A percentile compares a stretch with the other conserved stretches of the same genome.
Conservation (phyloP, 2,888 invertebrate genomes). For the Watsonalla cultraria region DNA sequence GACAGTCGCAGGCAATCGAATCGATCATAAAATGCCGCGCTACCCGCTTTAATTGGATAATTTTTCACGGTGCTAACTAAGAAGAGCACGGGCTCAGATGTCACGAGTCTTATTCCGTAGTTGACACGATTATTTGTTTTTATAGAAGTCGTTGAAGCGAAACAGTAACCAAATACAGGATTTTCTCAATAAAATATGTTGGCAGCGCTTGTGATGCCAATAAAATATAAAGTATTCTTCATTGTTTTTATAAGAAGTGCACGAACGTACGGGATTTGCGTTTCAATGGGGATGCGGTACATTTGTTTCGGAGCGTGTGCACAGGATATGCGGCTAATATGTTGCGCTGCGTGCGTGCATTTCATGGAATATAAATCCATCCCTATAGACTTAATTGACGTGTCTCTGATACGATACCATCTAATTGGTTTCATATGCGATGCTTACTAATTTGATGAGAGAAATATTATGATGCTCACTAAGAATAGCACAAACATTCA, state of each 20-base stretch:
- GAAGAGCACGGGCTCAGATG: slow-evolving; percentile 47
- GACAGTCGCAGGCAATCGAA: slow-evolving; percentile 58
- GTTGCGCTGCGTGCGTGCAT: slow-evolving; percentile 45
- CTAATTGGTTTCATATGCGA: slow-evolving; percentile 32
- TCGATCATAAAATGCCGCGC: slow-evolving; percentile 58
- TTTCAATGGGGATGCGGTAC: slow-evolving; percentile 58
- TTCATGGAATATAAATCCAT: slow-evolving; percentile 58
- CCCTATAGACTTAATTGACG: slow-evolving; percentile 53
- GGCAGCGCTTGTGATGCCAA: slow-evolving; percentile 54
- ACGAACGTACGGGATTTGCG: slow-evolving; percentile 58
- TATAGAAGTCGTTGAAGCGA: too few relatives aligned
- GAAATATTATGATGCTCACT: slow-evolving; percentile 13
- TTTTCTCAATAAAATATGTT: slow-evolving; percentile 23
- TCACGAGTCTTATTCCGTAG: slow-evolving; percentile 34
- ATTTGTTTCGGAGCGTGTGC: slow-evolving; percentile 58
- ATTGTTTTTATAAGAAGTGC: slow-evolving; percentile 66
- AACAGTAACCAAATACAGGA: too few relatives aligned
- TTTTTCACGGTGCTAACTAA: slow-evolving; percentile 56
- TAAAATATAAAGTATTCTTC: slow-evolving; percentile 68
- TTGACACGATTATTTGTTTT: slow-evolving; percentile 42
- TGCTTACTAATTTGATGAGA: slow-evolving; percentile 39
- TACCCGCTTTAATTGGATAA: slow-evolving; percentile 65
- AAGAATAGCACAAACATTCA: neutral
- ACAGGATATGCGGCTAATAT: slow-evolving; percentile 64
- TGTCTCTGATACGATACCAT: slow-evolving; percentile 36